A percentile compares a stretch with the other conserved stretches of the same genome.
These are phyloP conservation scores for Rhegmatorhina hoffmannsi DNA, from an alignment of 2,113 vertebrate genomes.

Conservation along the genomic window DNA sequence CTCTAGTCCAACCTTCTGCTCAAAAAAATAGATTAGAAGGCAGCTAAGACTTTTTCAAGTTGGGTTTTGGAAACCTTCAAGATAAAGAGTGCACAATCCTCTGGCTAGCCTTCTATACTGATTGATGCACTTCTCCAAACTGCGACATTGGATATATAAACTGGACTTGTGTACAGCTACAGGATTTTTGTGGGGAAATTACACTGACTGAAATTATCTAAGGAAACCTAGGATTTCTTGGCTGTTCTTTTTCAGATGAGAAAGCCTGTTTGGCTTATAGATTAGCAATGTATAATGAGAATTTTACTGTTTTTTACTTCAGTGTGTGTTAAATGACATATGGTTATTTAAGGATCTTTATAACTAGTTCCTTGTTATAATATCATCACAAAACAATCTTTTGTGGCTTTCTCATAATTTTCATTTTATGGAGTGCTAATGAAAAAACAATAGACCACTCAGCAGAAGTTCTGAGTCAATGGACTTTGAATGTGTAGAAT, in stretches of 20 bases:
- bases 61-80: background rate
- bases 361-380: background rate
- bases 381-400: background rate
- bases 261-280: background rate
- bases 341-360: background rate
- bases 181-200: background rate
- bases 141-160: background rate
- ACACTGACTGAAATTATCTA: background rate
- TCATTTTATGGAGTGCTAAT: background rate
- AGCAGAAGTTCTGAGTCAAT: background rate
- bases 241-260: background rate
- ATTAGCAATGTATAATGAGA: background rate
- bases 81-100: background rate
- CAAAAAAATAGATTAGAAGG: background rate
- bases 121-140: background rate
- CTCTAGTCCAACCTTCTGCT: background rate
- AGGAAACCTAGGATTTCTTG: background rate
- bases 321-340: background rate
- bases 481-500: background rate
- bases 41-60: background rate
- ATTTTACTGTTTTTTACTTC: background rate
- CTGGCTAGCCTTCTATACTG: background rate
- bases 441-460: background rate
- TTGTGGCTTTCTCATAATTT: background rate
- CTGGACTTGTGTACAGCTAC: background rate